phyloP scores from a whole-genome alignment of 1,140 invertebrate genomes.

The Cotesia typhae region DNA sequence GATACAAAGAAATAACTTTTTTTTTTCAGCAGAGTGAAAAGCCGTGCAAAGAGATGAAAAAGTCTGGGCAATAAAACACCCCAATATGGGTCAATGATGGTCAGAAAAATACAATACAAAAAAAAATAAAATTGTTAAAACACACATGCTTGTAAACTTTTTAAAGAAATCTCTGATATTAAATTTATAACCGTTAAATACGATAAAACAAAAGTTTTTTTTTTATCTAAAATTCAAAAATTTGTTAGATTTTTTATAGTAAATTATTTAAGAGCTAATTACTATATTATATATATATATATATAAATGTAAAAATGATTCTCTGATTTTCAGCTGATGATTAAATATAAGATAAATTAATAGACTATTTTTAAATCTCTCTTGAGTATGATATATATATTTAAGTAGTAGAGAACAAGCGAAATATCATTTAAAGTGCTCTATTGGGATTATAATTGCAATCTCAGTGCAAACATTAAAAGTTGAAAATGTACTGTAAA shows the following conservation, averaged over 20 bases:
- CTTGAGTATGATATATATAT: background rate
- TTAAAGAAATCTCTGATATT: background rate
- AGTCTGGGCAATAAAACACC: no score
- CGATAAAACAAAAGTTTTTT: background rate
- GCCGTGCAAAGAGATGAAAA: no score
- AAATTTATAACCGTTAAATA: background rate
- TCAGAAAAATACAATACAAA: background rate
- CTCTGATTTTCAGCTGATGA: no score
- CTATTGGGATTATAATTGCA: background rate
- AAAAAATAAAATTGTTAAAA: background rate
- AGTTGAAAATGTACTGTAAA: background rate
- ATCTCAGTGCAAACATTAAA: background rate
- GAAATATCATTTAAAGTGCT: background rate
- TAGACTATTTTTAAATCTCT: slow-evolving; percentile 40
- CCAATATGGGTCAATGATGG: background rate
- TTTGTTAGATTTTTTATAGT: no score
- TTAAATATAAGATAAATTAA: slow-evolving; percentile 44
- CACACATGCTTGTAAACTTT: slow-evolving; percentile 14
- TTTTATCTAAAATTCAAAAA: no score
- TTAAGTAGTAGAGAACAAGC: slow-evolving; percentile 1
- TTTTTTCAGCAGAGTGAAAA: no score
- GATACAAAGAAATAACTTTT: no score
- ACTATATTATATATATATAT: no score
- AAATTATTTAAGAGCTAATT: no score
- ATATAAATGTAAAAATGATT: no score